Conservation (phyloP, 2,888 invertebrate species). For the Erebia epiphron region DNA sequence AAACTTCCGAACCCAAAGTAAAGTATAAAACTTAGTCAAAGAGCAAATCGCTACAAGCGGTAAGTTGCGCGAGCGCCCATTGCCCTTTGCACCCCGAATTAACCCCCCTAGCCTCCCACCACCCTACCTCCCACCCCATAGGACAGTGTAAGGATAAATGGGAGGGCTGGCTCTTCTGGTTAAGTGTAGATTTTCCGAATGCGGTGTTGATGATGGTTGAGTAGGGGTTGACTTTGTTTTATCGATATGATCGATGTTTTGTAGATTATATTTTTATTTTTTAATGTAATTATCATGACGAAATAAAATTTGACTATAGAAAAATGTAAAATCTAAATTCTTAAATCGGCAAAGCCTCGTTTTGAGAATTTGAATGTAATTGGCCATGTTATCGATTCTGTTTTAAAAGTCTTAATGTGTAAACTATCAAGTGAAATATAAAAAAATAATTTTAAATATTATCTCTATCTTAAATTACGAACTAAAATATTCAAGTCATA, state of each 20-base stretch:
- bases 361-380: too few species aligned
- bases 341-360: too few species aligned
- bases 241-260: constrained; percentile 49
- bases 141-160: constrained; percentile 82
- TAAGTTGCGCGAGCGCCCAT: constrained; percentile 67
- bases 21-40: constrained; percentile 56
- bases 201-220: constrained; percentile 81
- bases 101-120: constrained; percentile 51
- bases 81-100: constrained; percentile 76
- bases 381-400: too few species aligned
- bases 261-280: background rate
- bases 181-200: constrained; percentile 84
- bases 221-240: constrained; percentile 49
- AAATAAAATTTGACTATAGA: background rate
- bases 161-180: constrained; percentile 83
- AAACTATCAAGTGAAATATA: too few species aligned
- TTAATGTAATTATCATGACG: too few species aligned
- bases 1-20: constrained; percentile 47
- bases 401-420: too few species aligned
- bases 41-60: constrained; percentile 65
- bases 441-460: too few species aligned
- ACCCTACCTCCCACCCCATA: constrained; percentile 61
- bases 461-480: too few species aligned
- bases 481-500: too few species aligned
- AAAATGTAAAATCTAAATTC: too few species aligned